These are phyloP conservation scores for Chaetorhynchus papuensis DNA, from an alignment of 2,113 vertebrate genomes.

Conservation along the genomic window DNA sequence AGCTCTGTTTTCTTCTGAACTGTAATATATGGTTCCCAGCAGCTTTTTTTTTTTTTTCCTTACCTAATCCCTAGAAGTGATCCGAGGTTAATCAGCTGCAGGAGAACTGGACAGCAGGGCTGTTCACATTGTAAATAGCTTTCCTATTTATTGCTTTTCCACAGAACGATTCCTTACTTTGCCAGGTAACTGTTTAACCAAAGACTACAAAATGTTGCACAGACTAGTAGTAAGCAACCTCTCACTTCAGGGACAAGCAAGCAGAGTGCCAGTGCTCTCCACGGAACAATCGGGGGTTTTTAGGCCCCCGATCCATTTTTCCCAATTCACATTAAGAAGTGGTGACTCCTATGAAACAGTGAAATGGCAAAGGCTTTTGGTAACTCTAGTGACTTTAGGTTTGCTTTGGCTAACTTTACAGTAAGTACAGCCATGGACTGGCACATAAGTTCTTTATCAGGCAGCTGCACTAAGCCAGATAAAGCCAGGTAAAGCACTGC, in stretches of 20 bases:
- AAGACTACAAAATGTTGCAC: background rate
- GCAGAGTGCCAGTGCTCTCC: background rate
- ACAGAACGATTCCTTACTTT: background rate
- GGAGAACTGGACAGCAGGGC: background rate
- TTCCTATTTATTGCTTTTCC: background rate
- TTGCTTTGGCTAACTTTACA: background rate
- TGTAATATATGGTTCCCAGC: background rate
- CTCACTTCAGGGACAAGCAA: background rate
- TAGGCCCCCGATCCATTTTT: background rate
- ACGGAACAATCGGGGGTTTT: background rate
- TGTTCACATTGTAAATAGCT: background rate
- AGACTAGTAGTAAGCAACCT: background rate
- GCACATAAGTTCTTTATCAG: background rate
- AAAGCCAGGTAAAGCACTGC: background rate
- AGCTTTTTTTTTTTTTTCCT: background rate
- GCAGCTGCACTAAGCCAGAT: background rate
- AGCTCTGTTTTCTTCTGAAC: background rate
- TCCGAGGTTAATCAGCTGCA: conserved; percentile 13
- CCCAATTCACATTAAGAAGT: background rate
- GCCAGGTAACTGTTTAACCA: background rate
- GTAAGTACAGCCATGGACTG: background rate
- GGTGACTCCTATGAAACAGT: background rate
- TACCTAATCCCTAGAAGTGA: background rate
- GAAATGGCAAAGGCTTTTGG: background rate
- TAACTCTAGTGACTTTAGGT: background rate